phyloP scores from a whole-genome alignment of 2,888 invertebrate genomes.

The Zootermopsis nevadensis region DNA sequence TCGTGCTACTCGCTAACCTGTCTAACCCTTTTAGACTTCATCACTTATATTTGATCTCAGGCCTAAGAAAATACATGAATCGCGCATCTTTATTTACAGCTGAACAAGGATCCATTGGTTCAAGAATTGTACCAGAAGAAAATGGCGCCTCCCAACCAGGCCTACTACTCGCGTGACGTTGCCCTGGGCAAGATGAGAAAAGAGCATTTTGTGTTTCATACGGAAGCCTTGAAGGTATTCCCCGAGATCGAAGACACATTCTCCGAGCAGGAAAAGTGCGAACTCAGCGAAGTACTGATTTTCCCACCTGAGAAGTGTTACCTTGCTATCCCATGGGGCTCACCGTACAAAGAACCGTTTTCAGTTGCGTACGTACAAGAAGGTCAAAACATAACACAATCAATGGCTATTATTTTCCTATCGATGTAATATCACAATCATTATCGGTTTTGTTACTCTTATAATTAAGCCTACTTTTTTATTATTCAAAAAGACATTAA shows the following conservation, averaged over 20 bases:
- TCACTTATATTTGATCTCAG: no score
- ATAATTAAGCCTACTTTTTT: no score
- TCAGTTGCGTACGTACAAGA: slow-evolving; percentile 8
- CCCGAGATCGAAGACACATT: slow-evolving; percentile 43
- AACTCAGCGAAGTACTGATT: slow-evolving; percentile 44
- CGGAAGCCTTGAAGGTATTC: slow-evolving; percentile 48
- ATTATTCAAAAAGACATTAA: no score
- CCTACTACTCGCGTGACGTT: slow-evolving; percentile 38
- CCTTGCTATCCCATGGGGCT: slow-evolving; percentile 39
- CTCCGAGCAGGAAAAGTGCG: slow-evolving; percentile 45
- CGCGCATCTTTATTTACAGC: slow-evolving; percentile 63
- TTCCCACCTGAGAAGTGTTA: slow-evolving; percentile 38
- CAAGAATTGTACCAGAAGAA: slow-evolving; percentile 59
- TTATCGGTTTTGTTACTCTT: no score
- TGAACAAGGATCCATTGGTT: slow-evolving; percentile 73
- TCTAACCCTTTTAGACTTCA: no score
- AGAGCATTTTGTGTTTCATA: slow-evolving; percentile 48
- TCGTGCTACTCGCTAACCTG: no score
- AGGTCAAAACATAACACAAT: neutral
- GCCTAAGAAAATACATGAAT: no score
- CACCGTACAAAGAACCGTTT: slow-evolving; percentile 34
- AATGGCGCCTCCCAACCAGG: slow-evolving; percentile 31
- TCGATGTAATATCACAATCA: no score
- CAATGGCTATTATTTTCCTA: no score
- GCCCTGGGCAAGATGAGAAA: slow-evolving; percentile 47